Percentiles rank a stretch among this genome's conserved stretches.
Evolutionary conservation across 1,140 invertebrate species (phyloP).

Genomic region (Gerris buenoi): DNA sequence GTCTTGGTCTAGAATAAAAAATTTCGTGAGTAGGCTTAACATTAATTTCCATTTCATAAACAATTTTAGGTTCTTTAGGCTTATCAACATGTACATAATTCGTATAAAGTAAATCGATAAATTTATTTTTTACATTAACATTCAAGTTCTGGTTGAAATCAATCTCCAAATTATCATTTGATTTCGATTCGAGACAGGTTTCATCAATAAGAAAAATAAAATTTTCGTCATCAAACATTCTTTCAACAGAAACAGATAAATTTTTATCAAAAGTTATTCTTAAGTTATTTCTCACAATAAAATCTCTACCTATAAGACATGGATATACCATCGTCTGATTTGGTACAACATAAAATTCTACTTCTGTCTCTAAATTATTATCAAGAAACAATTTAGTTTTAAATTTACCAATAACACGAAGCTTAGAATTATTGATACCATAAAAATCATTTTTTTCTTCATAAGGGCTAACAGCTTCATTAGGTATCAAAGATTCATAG

Average conservation of each 20-base stretch:
- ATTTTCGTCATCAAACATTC: background rate
- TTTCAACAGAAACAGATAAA: background rate
- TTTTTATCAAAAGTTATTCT: background rate
- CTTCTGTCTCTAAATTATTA: too few species aligned
- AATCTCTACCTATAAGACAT: background rate
- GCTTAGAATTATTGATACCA: too few species aligned
- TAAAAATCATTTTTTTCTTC: too few species aligned
- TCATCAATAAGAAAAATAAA: background rate
- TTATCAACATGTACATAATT: background rate
- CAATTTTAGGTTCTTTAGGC: background rate
- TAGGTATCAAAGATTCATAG: too few species aligned
- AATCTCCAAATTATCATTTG: too few species aligned
- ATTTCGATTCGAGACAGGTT: too few species aligned
- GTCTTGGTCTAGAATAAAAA: conserved; percentile 2
- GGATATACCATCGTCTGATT: background rate
- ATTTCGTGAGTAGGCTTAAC: background rate
- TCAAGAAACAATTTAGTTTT: too few species aligned
- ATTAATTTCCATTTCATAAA: background rate
- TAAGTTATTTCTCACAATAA: background rate
- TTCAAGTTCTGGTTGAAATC: too few species aligned
- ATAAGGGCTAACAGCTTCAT: too few species aligned
- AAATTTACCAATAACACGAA: too few species aligned
- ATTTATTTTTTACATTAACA: background rate
- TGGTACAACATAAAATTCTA: background rate
- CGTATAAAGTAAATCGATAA: background rate